Conservation (phyloP, 2,113 vertebrate species). For the cat (Felis catus) region DNA sequence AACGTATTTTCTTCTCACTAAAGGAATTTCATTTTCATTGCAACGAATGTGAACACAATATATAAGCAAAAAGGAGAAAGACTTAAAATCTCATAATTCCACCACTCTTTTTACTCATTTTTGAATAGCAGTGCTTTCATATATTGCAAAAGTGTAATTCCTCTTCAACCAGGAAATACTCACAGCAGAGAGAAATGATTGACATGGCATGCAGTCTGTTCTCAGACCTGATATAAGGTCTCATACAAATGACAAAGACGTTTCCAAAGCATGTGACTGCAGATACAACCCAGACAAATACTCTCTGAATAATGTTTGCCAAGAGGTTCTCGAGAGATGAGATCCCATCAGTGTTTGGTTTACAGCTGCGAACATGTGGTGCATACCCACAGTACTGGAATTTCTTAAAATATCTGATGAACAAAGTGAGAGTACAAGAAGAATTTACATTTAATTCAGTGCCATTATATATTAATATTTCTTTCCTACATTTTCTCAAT, state of each 20-base stretch:
- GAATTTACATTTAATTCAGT: neutral
- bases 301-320: slow-evolving; percentile 95
- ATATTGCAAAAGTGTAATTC: neutral
- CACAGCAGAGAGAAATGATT: slow-evolving; percentile 98
- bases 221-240: slow-evolving; percentile 95
- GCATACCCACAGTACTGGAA: slow-evolving; percentile 98
- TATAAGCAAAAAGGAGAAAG: neutral
- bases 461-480: neutral
- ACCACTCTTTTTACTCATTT: neutral
- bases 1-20: neutral
- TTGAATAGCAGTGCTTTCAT: neutral
- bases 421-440: slow-evolving; percentile 51
- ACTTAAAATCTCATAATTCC: neutral
- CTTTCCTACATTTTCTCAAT: neutral
- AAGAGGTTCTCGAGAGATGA: slow-evolving; percentile 96
- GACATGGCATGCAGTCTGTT: slow-evolving; percentile 97
- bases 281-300: slow-evolving; percentile 99
- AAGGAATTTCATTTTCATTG: slow-evolving; percentile 21
- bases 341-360: slow-evolving; percentile 97
- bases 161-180: slow-evolving; percentile 81
- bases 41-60: neutral
- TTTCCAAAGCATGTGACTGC: slow-evolving; percentile 96
- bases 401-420: slow-evolving; percentile 95
- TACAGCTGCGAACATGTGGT: slow-evolving; percentile 97
- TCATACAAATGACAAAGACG: slow-evolving; percentile 97